Percentiles rank a stretch among this genome's conserved stretches.
Conservation (phyloP, 1,140 invertebrate genomes). For the Laupala kohalensis region DNA sequence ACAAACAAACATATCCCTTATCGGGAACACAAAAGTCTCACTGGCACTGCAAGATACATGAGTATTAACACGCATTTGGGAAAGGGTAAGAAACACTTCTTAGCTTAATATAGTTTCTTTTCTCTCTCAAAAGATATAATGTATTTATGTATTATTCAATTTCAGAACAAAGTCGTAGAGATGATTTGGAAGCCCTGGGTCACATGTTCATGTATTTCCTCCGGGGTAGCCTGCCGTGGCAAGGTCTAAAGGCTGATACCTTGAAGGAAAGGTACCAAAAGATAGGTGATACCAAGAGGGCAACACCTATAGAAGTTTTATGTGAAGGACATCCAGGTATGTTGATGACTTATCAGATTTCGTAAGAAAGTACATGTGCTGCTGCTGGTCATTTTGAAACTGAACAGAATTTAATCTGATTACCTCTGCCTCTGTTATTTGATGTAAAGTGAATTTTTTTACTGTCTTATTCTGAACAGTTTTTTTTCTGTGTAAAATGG, state of each 20-base stretch:
- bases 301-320: slow-evolving; percentile 91
- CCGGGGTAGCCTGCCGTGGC: slow-evolving; percentile 96
- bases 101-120: too few relatives aligned
- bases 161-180: slow-evolving; percentile 94
- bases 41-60: slow-evolving; percentile 97
- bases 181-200: slow-evolving; percentile 96
- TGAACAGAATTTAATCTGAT: too few relatives aligned
- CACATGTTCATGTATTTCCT: slow-evolving; percentile 99
- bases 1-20: slow-evolving; percentile 99
- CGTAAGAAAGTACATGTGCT: too few relatives aligned
- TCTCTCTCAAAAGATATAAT: too few relatives aligned
- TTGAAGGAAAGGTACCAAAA: slow-evolving; percentile 99
- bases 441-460: too few relatives aligned
- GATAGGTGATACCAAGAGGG: slow-evolving; percentile 97
- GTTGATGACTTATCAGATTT: too few relatives aligned
- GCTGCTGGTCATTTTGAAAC: too few relatives aligned
- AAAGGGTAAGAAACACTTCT: slow-evolving; percentile 77
- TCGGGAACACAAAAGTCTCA: slow-evolving; percentile 98
- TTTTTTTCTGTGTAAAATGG: too few relatives aligned
- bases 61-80: slow-evolving; percentile 99
- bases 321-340: slow-evolving; percentile 90
- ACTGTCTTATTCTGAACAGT: too few relatives aligned
- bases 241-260: slow-evolving; percentile 98
- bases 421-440: too few relatives aligned
- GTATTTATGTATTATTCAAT: neutral